phyloP scores from a whole-genome alignment of 2,888 invertebrate genomes.

The Caenorhabditis angaria region DNA sequence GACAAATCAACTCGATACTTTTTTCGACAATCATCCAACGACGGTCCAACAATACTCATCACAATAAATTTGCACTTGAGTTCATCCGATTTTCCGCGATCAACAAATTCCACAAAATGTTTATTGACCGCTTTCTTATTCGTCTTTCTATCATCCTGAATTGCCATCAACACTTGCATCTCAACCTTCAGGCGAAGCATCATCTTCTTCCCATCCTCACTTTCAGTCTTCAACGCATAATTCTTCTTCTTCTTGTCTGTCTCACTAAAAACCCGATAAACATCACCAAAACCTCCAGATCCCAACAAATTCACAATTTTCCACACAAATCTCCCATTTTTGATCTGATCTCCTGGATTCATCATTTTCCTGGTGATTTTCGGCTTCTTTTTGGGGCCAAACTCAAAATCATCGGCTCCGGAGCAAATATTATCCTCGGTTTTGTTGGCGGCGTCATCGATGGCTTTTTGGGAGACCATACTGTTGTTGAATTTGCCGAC shows the following conservation, averaged over 20 bases:
- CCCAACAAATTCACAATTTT: slow-evolving; percentile 37
- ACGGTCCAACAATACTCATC: slow-evolving; percentile 51
- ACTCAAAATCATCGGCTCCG: slow-evolving; percentile 32
- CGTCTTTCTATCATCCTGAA: slow-evolving; percentile 15
- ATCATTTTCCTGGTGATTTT: slow-evolving; percentile 16
- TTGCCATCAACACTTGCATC: slow-evolving; percentile 33
- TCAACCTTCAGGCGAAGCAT: slow-evolving; percentile 53
- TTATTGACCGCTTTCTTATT: background rate
- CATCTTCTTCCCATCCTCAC: slow-evolving; percentile 39
- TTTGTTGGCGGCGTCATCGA: slow-evolving; percentile 2
- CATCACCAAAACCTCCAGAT: slow-evolving; percentile 52
- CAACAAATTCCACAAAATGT: slow-evolving; percentile 50
- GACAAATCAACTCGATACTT: slow-evolving; percentile 24
- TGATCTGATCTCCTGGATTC: slow-evolving; percentile 23
- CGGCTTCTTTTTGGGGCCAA: background rate
- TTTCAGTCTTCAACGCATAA: slow-evolving; percentile 53
- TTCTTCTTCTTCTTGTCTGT: slow-evolving; percentile 14
- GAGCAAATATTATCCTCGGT: slow-evolving; percentile 22
- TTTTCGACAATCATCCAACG: slow-evolving; percentile 45
- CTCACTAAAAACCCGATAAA: slow-evolving; percentile 38
- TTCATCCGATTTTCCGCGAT: slow-evolving; percentile 41
- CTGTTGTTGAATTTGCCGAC: background rate
- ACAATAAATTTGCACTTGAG: slow-evolving; percentile 50
- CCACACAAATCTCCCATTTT: slow-evolving; percentile 24
- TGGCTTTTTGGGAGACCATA: background rate